A percentile compares a stretch with the other conserved stretches of the same genome.
Evolutionary conservation across 2,888 invertebrate genomes (phyloP).

Genomic region (Euplagia quadripunctaria): DNA sequence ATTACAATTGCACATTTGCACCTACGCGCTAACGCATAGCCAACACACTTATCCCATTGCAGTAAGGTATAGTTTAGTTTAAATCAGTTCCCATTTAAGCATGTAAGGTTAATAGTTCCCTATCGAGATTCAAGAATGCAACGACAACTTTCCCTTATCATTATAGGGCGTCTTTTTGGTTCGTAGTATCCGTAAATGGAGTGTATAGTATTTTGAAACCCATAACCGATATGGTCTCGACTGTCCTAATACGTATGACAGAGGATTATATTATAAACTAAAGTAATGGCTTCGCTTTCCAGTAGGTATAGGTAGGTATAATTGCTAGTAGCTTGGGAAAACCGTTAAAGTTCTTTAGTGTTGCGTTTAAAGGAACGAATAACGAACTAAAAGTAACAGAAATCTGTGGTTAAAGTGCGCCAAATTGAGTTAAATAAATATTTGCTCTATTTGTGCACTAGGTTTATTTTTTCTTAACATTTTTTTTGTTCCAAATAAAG

Average conservation of each 20-base stretch:
- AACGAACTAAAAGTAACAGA: no score
- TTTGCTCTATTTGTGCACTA: no score
- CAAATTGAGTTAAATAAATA: no score
- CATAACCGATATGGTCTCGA: conserved; percentile 7
- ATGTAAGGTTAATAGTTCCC: conserved; percentile 15
- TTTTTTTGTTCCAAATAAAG: no score
- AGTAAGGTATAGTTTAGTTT: not conserved
- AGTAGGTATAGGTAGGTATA: not conserved
- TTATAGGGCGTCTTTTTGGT: conserved; percentile 29
- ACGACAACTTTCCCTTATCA: conserved; percentile 65
- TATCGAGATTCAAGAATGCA: conserved; percentile 59
- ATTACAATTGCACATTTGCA: not conserved
- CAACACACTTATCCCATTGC: not conserved
- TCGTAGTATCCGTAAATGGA: conserved; percentile 16
- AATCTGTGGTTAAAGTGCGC: no score
- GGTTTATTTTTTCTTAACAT: no score
- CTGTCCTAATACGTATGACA: conserved; percentile 1
- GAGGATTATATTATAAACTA: not conserved
- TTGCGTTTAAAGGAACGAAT: not conserved
- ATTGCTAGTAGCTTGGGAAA: not conserved
- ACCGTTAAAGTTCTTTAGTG: not conserved
- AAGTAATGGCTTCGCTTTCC: not conserved
- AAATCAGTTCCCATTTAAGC: not conserved
- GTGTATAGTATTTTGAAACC: not conserved
- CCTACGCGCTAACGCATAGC: not conserved